phyloP scores from a whole-genome alignment of 2,797 vertebrate species.

The Cephalopachus bancanus region DNA sequence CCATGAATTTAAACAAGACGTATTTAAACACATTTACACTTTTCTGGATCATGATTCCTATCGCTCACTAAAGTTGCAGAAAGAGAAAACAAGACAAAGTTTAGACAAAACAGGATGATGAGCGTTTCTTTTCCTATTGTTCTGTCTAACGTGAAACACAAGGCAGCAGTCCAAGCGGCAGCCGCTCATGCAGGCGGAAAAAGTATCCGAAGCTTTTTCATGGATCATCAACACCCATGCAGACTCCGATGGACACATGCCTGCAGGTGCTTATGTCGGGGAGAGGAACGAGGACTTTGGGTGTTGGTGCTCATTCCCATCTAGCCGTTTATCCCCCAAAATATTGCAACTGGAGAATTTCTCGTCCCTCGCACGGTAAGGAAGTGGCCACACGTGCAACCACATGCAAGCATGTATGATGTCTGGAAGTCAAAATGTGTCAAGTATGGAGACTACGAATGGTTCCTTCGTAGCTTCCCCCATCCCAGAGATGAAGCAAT shows the following conservation, averaged over 20 bases:
- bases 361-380: background rate
- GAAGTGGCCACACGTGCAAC: rapidly evolving
- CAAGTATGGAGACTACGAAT: background rate
- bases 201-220: background rate
- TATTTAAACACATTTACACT: background rate
- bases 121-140: background rate
- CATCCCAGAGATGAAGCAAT: background rate
- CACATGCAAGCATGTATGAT: background rate
- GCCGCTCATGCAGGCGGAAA: background rate
- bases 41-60: background rate
- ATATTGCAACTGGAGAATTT: background rate
- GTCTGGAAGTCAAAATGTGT: background rate
- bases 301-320: rapidly evolving
- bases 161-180: background rate
- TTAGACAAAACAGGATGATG: background rate
- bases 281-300: background rate
- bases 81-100: background rate
- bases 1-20: background rate
- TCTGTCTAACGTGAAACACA: background rate
- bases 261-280: rapidly evolving
- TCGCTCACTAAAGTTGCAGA: background rate
- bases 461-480: background rate
- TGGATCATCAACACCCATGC: rapidly evolving
- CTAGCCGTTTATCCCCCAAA: background rate
- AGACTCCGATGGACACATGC: rapidly evolving